phyloP scores from a whole-genome alignment of 2,113 vertebrate genomes.

The Panthera tigris region DNA sequence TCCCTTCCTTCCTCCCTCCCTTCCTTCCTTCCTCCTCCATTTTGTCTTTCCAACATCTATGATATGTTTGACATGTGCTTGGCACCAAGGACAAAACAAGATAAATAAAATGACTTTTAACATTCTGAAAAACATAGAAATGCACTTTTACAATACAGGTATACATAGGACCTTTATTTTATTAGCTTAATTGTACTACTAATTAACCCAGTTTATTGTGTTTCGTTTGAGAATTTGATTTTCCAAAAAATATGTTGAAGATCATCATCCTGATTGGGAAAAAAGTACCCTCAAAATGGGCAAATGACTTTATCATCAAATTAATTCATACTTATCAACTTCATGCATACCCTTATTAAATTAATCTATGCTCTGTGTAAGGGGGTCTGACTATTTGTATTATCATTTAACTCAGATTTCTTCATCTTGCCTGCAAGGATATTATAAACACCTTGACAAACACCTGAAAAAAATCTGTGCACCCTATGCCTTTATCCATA shows the following conservation, averaged over 20 bases:
- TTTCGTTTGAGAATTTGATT: neutral
- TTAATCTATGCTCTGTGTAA: neutral
- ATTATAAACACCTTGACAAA: neutral
- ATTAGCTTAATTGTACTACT: too few species aligned
- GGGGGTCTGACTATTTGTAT: neutral
- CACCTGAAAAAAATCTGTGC: too few species aligned
- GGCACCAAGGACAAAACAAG: too few species aligned
- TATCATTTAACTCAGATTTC: neutral
- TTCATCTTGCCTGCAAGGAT: neutral
- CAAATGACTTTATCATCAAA: neutral
- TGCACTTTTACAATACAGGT: neutral
- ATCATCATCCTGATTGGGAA: neutral
- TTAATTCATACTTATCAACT: neutral
- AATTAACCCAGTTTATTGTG: neutral
- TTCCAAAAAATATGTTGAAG: neutral
- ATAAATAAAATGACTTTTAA: neutral
- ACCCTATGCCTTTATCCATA: neutral
- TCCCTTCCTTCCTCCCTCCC: neutral
- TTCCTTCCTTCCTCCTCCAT: neutral
- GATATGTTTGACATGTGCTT: fast-evolving
- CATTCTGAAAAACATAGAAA: neutral
- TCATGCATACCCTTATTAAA: neutral
- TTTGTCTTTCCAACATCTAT: neutral
- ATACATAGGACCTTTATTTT: too few species aligned
- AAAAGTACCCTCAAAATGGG: neutral